These are phyloP conservation scores for Hippopotamus amphibius DNA, from an alignment of 2,113 vertebrate genomes.

Conservation along the genomic window DNA sequence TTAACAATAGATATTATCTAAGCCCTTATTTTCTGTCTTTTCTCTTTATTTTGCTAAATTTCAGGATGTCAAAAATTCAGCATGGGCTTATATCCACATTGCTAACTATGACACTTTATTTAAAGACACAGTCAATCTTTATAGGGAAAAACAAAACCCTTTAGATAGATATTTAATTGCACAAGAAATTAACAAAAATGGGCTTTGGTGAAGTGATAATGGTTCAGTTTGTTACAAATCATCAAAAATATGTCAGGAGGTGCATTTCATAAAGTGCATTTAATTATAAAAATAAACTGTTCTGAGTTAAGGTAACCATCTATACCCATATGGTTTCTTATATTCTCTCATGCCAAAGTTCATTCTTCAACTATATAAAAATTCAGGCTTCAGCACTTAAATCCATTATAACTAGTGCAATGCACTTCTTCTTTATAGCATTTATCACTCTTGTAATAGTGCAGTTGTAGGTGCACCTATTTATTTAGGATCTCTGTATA, in stretches of 20 bases:
- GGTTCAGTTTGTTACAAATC: not conserved
- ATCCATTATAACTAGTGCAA: not conserved
- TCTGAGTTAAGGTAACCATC: not conserved
- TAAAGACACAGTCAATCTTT: not conserved
- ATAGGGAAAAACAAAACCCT: not conserved
- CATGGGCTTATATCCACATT: not conserved
- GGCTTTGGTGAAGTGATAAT: not conserved
- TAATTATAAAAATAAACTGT: not conserved
- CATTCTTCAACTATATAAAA: not conserved
- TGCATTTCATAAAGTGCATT: not conserved
- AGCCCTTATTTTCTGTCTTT: not conserved
- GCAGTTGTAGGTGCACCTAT: not conserved
- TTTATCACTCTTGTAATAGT: not conserved
- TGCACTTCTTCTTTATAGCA: not conserved
- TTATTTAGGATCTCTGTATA: not conserved
- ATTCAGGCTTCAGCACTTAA: not conserved
- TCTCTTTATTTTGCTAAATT: not conserved
- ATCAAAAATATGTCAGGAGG: constrained; percentile 36
- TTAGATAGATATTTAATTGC: not conserved
- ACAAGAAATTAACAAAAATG: not conserved
- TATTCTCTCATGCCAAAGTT: constrained; percentile 1
- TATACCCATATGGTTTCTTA: too few relatives aligned
- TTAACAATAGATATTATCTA: not conserved
- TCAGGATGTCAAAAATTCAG: not conserved
- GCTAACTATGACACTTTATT: not conserved